Evolutionary conservation across 1,140 invertebrate species (phyloP).

Genomic region (Halotydeus destructor): DNA sequence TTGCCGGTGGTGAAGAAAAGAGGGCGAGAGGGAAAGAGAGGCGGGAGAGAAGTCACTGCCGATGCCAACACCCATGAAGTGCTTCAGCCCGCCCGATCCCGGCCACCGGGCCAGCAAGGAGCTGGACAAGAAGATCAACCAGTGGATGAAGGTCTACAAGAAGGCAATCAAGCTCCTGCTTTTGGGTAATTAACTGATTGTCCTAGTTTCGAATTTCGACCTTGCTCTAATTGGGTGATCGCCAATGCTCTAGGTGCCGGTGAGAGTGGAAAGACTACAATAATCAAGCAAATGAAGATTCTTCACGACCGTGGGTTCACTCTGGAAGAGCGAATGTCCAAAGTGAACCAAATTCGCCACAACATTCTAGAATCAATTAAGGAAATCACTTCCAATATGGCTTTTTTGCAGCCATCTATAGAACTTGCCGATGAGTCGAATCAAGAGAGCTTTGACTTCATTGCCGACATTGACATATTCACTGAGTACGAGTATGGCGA

Average conservation of each 20-base stretch:
- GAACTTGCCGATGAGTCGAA: conserved; percentile 28
- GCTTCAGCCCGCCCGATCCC: too few species aligned
- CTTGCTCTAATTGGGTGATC: not conserved
- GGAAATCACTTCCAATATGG: conserved; percentile 36
- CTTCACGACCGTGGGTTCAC: conserved; percentile 46
- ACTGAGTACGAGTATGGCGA: conserved; percentile 20
- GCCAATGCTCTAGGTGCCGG: conserved; percentile 23
- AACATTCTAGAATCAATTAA: conserved; percentile 44
- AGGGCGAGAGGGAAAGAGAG: too few species aligned
- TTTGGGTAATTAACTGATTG: conserved; percentile 27
- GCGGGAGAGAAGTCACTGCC: too few species aligned
- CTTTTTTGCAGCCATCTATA: conserved; percentile 25
- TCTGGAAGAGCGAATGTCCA: conserved; percentile 36
- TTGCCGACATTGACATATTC: conserved; percentile 13
- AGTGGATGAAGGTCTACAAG: conserved; percentile 23
- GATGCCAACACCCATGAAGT: too few species aligned
- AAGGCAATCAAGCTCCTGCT: conserved; percentile 39
- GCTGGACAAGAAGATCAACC: conserved; percentile 24
- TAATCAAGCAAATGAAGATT: conserved; percentile 63
- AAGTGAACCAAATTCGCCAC: conserved; percentile 35
- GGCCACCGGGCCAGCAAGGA: conserved; percentile 18
- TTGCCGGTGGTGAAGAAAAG: too few species aligned
- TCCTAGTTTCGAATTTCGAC: not conserved
- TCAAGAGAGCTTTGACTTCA: conserved; percentile 28
- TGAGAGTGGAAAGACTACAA: conserved; percentile 44